Conservation (phyloP, 2,797 vertebrate genomes). For the Chrosomus eos region DNA sequence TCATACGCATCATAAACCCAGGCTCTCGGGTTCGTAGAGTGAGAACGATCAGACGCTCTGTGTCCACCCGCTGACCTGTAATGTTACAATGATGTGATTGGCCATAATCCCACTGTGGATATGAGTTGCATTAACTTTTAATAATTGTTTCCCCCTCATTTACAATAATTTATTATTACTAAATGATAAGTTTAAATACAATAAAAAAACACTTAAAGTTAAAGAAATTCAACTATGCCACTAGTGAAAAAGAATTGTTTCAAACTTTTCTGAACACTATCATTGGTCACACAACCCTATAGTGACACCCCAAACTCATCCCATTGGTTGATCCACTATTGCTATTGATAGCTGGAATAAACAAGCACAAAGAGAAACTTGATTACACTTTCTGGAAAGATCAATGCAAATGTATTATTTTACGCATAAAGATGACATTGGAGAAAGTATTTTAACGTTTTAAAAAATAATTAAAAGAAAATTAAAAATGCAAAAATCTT, state of each 20-base stretch:
- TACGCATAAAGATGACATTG: not conserved
- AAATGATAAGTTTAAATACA: not conserved
- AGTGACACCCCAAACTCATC: not conserved
- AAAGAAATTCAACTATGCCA: not conserved
- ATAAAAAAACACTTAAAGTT: not conserved
- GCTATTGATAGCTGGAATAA: not conserved
- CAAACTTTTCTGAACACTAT: not conserved
- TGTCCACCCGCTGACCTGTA: slow-evolving; percentile 46
- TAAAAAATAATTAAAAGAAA: not conserved
- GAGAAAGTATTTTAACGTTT: not conserved
- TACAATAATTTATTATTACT: not conserved
- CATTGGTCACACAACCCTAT: not conserved
- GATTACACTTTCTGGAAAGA: not conserved
- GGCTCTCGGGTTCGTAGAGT: slow-evolving; percentile 34
- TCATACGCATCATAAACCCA: slow-evolving; percentile 48
- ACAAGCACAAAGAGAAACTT: not conserved
- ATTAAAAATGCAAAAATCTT: not conserved
- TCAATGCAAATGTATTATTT: not conserved
- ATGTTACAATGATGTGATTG: slow-evolving; percentile 39
- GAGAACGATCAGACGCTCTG: slow-evolving; percentile 42
- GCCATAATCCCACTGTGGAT: slow-evolving; percentile 25
- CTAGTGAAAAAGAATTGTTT: not conserved
- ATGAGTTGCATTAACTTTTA: slow-evolving; percentile 34
- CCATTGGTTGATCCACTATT: not conserved
- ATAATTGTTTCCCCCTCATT: slow-evolving; percentile 3